phyloP scores from a whole-genome alignment of 2,113 vertebrate species.

The Dicentrarchus labrax region DNA sequence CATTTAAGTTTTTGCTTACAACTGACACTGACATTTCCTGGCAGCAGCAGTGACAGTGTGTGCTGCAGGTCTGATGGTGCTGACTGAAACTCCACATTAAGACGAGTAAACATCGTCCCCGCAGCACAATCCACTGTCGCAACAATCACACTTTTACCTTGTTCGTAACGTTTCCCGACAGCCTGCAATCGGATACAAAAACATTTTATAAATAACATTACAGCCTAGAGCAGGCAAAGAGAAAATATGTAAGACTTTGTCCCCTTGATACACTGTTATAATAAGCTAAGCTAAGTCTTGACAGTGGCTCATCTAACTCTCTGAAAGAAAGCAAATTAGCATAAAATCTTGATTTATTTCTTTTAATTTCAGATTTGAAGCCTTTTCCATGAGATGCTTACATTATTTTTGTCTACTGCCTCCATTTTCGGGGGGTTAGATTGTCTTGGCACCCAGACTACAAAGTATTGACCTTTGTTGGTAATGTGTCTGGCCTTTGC shows the following conservation, averaged over 20 bases:
- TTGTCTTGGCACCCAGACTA: not conserved
- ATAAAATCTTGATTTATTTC: not conserved
- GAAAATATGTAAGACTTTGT: too few species aligned
- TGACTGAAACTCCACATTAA: too few species aligned
- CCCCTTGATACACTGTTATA: too few species aligned
- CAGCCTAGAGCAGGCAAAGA: not conserved
- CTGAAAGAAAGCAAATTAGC: too few species aligned
- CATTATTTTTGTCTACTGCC: not conserved
- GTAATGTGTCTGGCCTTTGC: not conserved
- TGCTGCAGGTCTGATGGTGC: too few species aligned
- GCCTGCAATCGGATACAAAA: not conserved
- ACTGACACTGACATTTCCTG: too few species aligned
- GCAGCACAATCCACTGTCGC: not conserved
- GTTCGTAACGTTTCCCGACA: not conserved
- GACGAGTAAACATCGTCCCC: too few species aligned
- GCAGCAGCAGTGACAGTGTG: too few species aligned
- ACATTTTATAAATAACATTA: not conserved
- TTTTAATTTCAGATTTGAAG: not conserved
- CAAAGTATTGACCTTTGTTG: not conserved
- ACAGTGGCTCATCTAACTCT: too few species aligned
- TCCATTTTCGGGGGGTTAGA: not conserved
- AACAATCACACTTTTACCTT: not conserved
- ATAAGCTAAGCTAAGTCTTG: too few species aligned
- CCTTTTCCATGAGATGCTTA: not conserved
- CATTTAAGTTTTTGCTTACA: not conserved